These are phyloP conservation scores for Bhutanitis thaidina DNA, from an alignment of 2,888 invertebrate species.

Conservation along the genomic window DNA sequence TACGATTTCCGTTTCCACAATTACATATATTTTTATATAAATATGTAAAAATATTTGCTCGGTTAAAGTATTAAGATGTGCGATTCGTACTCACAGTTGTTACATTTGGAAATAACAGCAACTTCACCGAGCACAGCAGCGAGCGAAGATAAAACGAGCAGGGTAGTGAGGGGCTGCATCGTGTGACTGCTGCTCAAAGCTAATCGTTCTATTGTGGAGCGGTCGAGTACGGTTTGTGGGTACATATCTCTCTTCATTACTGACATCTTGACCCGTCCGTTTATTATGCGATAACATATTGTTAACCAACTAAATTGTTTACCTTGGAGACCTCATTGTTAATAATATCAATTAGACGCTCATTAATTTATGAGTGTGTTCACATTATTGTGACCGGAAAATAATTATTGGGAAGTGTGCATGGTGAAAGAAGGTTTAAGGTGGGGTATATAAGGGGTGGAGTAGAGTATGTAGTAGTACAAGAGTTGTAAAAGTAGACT, in stretches of 20 bases:
- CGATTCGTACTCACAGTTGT: not conserved
- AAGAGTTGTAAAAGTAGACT: no score
- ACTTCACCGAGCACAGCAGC: not conserved
- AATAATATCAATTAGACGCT: not conserved
- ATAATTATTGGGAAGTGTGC: no score
- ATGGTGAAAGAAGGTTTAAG: no score
- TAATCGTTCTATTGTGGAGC: not conserved
- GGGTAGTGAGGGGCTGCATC: not conserved
- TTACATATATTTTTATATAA: no score
- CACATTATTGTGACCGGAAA: not conserved
- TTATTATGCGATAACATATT: not conserved
- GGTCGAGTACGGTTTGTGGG: not conserved
- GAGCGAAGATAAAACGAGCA: not conserved
- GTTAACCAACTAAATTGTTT: not conserved
- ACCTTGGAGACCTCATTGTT: not conserved
- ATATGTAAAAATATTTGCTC: no score
- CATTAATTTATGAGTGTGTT: not conserved
- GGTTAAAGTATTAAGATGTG: no score
- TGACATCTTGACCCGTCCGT: not conserved
- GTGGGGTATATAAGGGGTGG: no score
- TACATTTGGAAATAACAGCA: slow-evolving; percentile 1
- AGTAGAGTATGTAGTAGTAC: no score
- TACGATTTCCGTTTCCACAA: no score
- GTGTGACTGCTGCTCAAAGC: not conserved
- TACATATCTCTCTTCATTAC: not conserved